These are phyloP conservation scores for Drosophila burlai DNA, from an alignment of 1,140 invertebrate genomes.

Conservation along the genomic window DNA sequence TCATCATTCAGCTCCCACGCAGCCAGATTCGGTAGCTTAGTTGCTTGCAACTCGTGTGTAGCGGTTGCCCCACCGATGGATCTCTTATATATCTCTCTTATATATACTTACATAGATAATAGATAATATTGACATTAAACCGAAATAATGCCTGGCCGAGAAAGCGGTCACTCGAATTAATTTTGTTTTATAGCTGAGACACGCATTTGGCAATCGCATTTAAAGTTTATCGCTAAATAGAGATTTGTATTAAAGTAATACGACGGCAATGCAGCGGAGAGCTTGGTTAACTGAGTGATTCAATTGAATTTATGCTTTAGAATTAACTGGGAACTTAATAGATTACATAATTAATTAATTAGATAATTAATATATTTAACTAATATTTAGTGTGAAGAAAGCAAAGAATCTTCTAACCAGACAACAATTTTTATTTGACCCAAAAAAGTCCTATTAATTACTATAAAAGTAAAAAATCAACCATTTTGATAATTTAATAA, in stretches of 20 bases:
- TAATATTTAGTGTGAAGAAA: too few species aligned
- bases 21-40: slow-evolving; percentile 3
- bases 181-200: slow-evolving; percentile 1
- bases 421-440: too few species aligned
- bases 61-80: background rate
- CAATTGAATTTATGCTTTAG: background rate
- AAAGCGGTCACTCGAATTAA: slow-evolving; percentile 15
- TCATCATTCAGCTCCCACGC: slow-evolving; percentile 15
- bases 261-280: background rate
- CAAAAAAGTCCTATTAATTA: too few species aligned
- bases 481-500: too few species aligned
- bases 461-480: too few species aligned
- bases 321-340: background rate
- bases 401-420: too few species aligned
- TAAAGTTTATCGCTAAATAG: background rate
- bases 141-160: background rate
- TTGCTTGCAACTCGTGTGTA: background rate
- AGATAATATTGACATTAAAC: slow-evolving; percentile 10
- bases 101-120: background rate
- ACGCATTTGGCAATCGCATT: slow-evolving; percentile 11
- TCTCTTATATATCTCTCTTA: background rate
- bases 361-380: background rate
- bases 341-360: background rate
- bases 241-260: background rate
- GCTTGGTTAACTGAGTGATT: background rate